These are phyloP conservation scores for Asbolus verrucosus DNA, from an alignment of 1,140 invertebrate genomes.

Conservation along the genomic window DNA sequence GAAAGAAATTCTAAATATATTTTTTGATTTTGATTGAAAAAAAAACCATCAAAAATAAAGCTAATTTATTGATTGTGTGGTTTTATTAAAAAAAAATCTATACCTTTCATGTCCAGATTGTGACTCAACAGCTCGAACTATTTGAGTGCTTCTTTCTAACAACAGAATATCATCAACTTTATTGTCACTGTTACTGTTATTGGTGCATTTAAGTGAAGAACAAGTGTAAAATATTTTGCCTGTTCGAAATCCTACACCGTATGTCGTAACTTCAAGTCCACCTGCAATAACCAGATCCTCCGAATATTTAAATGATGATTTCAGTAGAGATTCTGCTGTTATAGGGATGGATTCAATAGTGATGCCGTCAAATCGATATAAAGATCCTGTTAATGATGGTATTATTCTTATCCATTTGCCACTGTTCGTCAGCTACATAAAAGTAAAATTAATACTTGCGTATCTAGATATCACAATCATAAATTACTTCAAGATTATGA, in stretches of 20 bases:
- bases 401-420: slow-evolving; percentile 89
- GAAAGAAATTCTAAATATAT: too few species aligned
- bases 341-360: slow-evolving; percentile 89
- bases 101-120: slow-evolving; percentile 84
- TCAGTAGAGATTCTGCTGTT: slow-evolving; percentile 85
- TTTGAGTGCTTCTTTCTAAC: slow-evolving; percentile 84
- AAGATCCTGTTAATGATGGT: slow-evolving; percentile 88
- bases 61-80: too few species aligned
- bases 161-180: slow-evolving; percentile 78
- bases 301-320: slow-evolving; percentile 85
- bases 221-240: slow-evolving; percentile 86
- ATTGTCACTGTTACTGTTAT: slow-evolving; percentile 67
- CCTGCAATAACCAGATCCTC: slow-evolving; percentile 90
- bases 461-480: background rate
- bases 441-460: slow-evolving; percentile 41
- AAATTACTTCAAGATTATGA: slow-evolving; percentile 80
- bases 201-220: slow-evolving; percentile 77
- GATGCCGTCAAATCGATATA: slow-evolving; percentile 93
- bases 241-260: slow-evolving; percentile 79
- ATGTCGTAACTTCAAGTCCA: slow-evolving; percentile 75
- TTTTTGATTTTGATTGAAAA: too few species aligned
- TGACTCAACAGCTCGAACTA: slow-evolving; percentile 87
- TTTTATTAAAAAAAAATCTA: too few species aligned
- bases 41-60: too few species aligned
- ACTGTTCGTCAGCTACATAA: slow-evolving; percentile 84